These are phyloP conservation scores for Mermis nigrescens DNA, from an alignment of 2,888 invertebrate species.

Conservation along the genomic window DNA sequence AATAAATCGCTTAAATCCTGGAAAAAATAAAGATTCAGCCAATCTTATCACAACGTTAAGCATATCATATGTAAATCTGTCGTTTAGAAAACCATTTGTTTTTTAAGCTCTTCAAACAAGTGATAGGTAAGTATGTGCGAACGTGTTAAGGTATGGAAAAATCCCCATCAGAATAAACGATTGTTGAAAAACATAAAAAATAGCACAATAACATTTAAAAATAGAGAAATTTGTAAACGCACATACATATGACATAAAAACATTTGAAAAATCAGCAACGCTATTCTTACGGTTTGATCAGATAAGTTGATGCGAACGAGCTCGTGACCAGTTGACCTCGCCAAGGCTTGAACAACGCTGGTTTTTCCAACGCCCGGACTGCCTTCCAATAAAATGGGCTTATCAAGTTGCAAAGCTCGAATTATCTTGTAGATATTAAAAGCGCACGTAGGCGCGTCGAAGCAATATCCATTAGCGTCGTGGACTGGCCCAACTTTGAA, in stretches of 20 bases:
- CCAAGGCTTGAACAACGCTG: conserved; percentile 71
- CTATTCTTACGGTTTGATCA: conserved; percentile 66
- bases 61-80: no score
- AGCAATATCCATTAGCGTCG: no score
- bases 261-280: not conserved
- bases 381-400: conserved; percentile 75
- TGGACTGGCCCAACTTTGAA: no score
- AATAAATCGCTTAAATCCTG: conserved; percentile 89
- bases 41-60: no score
- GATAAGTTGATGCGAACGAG: conserved; percentile 86
- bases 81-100: no score
- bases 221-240: no score
- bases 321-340: conserved; percentile 58
- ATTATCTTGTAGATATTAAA: conserved; percentile 63
- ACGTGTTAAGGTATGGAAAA: no score
- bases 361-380: conserved; percentile 96
- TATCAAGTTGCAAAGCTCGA: conserved; percentile 59
- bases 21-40: conserved; percentile 19
- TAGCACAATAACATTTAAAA: no score
- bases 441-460: conserved; percentile 37
- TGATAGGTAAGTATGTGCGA: no score
- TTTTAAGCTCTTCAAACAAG: no score
- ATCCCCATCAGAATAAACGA: no score
- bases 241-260: not conserved
- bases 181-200: no score